phyloP scores from a whole-genome alignment of 2,113 vertebrate species.

The Caranx ignobilis region DNA sequence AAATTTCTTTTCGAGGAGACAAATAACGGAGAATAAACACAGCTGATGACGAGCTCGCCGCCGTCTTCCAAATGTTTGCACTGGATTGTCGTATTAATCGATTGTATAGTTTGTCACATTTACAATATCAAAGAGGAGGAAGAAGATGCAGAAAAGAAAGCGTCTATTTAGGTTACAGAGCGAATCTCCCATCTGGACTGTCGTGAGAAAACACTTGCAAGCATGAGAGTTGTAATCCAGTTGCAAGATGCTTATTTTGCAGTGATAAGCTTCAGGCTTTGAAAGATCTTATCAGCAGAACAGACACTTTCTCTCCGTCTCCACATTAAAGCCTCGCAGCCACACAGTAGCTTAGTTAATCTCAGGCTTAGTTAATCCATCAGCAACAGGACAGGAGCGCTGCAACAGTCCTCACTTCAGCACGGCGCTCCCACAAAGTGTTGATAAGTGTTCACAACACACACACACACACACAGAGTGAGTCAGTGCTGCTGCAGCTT shows the following conservation, averaged over 20 bases:
- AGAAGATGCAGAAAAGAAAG: slow-evolving; percentile 32
- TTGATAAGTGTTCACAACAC: background rate
- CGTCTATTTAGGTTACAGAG: slow-evolving; percentile 63
- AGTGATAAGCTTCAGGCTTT: slow-evolving; percentile 79
- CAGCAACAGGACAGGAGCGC: slow-evolving; percentile 54
- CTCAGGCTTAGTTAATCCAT: slow-evolving; percentile 72
- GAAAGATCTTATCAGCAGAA: slow-evolving; percentile 75
- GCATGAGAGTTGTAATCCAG: slow-evolving; percentile 80
- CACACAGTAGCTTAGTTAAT: slow-evolving; percentile 72
- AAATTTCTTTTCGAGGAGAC: slow-evolving; percentile 24
- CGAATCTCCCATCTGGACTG: slow-evolving; percentile 78
- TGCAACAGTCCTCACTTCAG: slow-evolving; percentile 39
- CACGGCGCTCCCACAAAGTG: slow-evolving; percentile 38
- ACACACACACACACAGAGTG: background rate
- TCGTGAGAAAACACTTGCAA: slow-evolving; percentile 64
- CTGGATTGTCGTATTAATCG: slow-evolving; percentile 62
- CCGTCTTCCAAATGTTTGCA: slow-evolving; percentile 57
- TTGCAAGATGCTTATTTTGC: slow-evolving; percentile 82
- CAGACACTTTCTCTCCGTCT: slow-evolving; percentile 50
- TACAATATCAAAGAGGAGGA: slow-evolving; percentile 33
- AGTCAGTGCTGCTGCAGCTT: too few species aligned
- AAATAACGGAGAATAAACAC: slow-evolving; percentile 56
- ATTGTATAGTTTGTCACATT: slow-evolving; percentile 70
- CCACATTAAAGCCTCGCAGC: slow-evolving; percentile 64
- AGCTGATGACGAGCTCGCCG: slow-evolving; percentile 51